Evolutionary conservation across 2,113 vertebrate genomes (phyloP).

Genomic region (Tylochromis polylepis): DNA sequence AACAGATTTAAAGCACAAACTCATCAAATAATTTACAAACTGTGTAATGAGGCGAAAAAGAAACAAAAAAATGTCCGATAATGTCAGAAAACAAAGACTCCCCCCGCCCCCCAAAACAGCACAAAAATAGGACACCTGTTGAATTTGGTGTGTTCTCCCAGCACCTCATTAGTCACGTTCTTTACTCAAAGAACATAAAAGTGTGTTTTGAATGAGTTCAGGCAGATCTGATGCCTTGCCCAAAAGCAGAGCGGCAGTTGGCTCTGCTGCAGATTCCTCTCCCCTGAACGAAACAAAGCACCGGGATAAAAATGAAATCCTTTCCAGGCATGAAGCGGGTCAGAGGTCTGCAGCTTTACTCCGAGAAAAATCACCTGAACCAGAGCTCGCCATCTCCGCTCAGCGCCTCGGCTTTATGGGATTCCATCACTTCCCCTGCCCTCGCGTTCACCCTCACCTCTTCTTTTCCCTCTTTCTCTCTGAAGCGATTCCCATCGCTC

Average conservation of each 20-base stretch:
- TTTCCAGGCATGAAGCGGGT: not conserved
- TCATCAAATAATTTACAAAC: not conserved
- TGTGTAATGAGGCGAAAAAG: not conserved
- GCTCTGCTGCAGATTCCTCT: not conserved
- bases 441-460: not conserved
- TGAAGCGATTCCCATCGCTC: not conserved
- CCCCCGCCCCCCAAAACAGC: not conserved
- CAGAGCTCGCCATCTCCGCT: not conserved
- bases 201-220: not conserved
- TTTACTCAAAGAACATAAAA: not conserved
- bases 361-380: not conserved
- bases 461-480: not conserved
- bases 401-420: not conserved
- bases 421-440: not conserved
- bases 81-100: not conserved
- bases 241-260: not conserved
- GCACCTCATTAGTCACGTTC: not conserved
- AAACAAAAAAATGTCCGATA: not conserved
- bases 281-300: not conserved
- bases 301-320: not conserved
- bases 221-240: not conserved
- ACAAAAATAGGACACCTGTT: not conserved
- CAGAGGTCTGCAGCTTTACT: not conserved
- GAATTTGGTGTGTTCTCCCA: not conserved
- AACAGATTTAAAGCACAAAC: not conserved